Evolutionary conservation across 2,113 vertebrate genomes (phyloP), one percentile per base, ranked within the genome.

Genomic region (Micronisus gabar): DNA sequence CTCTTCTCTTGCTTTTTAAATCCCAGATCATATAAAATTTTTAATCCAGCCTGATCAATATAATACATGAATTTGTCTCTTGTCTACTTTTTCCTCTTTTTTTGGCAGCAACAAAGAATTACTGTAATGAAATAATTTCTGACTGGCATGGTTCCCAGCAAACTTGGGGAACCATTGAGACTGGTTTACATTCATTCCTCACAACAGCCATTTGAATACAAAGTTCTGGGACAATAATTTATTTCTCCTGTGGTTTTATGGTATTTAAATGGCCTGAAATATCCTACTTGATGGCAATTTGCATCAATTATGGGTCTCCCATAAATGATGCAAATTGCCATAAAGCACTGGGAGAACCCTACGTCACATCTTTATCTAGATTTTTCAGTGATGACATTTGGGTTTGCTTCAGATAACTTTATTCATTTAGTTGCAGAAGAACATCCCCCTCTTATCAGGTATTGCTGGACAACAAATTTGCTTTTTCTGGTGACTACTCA

Each of bases 221-320:
- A 98, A 93, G 52, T 95, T 97, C 92, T 93, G 90, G 88, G 83
- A 94, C 68, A n/a, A 89, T 86, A 96, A 97, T 97, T 96, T 97
- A 94, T 97, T 97, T 95, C 88, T 96, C 90, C 94, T 94, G 86
- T 50, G 92, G 94, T 90, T 98, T 97, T 97, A 97, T 97, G 96
- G 88, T 83, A 97, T 96, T 97, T 97, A 92, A 85, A 72, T 95
- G 73, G 87, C 86, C 96, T 97, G 86, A 97, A 95, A 96, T 98
- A 97, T 86, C 82, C 70, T 94, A 90, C 59, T 93, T 97, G 81
- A 96, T 96, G 79, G 72, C 91, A 97, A 96, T 97, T 95, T 95
- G 19, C 78, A 94, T 96, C 38, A 73, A 59, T 95, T 97, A 87
- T 5, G 7, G 25, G 70, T 90, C 94, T 93, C 59, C 53, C 21